Conservation (phyloP, 2,888 invertebrate species). For the Ectobius pallidus region DNA sequence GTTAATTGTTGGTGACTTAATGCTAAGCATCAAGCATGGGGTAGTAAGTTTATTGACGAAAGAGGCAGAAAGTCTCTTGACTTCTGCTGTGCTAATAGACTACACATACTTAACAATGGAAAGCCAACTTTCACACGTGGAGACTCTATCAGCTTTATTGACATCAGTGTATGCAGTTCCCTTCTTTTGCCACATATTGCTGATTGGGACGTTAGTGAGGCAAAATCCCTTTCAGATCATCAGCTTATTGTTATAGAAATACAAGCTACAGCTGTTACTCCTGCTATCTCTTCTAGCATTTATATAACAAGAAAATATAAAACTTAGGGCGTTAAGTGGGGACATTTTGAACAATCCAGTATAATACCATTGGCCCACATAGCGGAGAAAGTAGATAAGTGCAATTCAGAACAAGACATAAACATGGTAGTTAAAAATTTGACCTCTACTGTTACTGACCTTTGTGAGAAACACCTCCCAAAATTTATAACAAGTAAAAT, state of each 20-base stretch:
- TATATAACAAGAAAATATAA: neutral
- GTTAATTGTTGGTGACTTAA: neutral
- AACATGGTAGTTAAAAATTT: neutral
- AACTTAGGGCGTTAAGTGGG: neutral
- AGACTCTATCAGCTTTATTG: neutral
- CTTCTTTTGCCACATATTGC: neutral
- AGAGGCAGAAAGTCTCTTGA: neutral
- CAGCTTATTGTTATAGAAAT: neutral
- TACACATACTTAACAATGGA: neutral
- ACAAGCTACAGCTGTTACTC: neutral
- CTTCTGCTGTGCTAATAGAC: neutral
- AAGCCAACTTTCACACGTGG: neutral
- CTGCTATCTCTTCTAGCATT: neutral
- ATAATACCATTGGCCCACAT: neutral
- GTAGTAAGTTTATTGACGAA: neutral
- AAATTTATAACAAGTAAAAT: neutral
- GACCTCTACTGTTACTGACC: neutral
- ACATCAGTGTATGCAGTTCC: neutral
- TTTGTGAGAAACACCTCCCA: conserved; percentile 1
- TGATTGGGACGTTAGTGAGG: neutral
- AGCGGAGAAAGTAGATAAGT: neutral
- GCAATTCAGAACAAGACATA: neutral
- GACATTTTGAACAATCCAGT: neutral
- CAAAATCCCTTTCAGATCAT: neutral
- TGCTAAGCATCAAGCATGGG: neutral